Evolutionary conservation across 2,113 vertebrate species (phyloP).

Genomic region (Mandrillus leucophaeus): DNA sequence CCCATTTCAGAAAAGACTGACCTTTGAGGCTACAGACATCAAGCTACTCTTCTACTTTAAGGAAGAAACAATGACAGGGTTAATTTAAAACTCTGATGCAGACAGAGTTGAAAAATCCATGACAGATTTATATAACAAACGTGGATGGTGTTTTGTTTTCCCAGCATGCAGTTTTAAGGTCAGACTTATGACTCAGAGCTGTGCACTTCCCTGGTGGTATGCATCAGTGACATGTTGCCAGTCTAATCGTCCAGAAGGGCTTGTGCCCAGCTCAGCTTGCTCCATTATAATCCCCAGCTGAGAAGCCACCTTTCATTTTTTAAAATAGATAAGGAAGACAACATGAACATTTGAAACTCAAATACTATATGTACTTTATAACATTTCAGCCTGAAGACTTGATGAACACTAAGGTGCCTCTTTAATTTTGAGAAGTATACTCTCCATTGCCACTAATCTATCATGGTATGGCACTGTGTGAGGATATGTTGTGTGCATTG

Average conservation of each 20-base stretch:
- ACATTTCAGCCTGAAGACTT: slow-evolving; percentile 7
- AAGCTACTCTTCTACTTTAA: neutral
- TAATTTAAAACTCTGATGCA: neutral
- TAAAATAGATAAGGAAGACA: slow-evolving; percentile 46
- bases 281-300: slow-evolving; percentile 60
- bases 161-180: slow-evolving; percentile 70
- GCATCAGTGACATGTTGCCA: slow-evolving; percentile 41
- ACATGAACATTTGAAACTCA: slow-evolving; percentile 41
- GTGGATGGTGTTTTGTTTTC: slow-evolving; percentile 45
- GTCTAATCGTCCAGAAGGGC: neutral
- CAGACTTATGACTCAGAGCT: slow-evolving; percentile 79
- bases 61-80: neutral
- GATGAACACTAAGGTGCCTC: neutral
- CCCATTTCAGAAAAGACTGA: slow-evolving; percentile 7
- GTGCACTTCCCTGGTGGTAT: slow-evolving; percentile 47
- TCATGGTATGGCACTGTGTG: fast-evolving
- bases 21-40: neutral
- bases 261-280: slow-evolving; percentile 44
- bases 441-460: neutral
- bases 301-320: slow-evolving; percentile 44
- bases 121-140: neutral
- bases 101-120: slow-evolving; percentile 8
- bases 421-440: neutral
- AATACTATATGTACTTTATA: neutral
- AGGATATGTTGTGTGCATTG: neutral